These are phyloP conservation scores for Lucilia cuprina DNA, from an alignment of 1,140 invertebrate species.

Conservation along the genomic window DNA sequence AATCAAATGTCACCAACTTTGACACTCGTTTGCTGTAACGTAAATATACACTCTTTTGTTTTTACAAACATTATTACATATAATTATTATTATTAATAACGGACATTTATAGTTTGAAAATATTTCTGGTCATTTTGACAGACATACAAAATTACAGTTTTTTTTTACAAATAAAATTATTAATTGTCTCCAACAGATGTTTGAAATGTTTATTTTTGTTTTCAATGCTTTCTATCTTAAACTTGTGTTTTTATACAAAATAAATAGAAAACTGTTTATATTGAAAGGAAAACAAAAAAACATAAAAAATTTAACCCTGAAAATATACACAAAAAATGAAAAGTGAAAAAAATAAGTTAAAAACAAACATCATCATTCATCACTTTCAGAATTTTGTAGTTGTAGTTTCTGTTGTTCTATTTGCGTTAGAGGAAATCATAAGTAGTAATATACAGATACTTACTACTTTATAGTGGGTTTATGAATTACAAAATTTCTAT, in stretches of 20 bases:
- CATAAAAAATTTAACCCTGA: neutral
- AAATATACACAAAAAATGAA: neutral
- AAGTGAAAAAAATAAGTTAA: neutral
- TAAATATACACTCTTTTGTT: neutral
- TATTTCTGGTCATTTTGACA: neutral
- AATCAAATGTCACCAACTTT: conserved; percentile 4
- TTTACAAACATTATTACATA: no score
- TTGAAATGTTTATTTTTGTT: neutral
- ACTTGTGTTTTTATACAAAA: neutral
- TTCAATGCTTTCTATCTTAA: neutral
- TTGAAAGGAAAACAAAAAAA: neutral
- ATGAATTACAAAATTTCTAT: no score
- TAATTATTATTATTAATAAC: neutral
- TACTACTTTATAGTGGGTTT: no score
- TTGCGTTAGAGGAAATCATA: no score
- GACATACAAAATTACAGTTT: neutral
- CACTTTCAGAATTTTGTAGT: neutral
- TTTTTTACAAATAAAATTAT: neutral
- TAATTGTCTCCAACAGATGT: conserved; percentile 10
- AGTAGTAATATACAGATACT: no score
- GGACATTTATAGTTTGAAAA: neutral
- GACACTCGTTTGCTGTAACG: neutral
- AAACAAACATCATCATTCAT: neutral
- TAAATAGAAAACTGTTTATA: neutral
- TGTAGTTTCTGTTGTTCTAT: no score